Evolutionary conservation across 2,797 vertebrate genomes (phyloP), one percentile per base, ranked within the genome.

Genomic region (Adrianichthys oophorus): DNA sequence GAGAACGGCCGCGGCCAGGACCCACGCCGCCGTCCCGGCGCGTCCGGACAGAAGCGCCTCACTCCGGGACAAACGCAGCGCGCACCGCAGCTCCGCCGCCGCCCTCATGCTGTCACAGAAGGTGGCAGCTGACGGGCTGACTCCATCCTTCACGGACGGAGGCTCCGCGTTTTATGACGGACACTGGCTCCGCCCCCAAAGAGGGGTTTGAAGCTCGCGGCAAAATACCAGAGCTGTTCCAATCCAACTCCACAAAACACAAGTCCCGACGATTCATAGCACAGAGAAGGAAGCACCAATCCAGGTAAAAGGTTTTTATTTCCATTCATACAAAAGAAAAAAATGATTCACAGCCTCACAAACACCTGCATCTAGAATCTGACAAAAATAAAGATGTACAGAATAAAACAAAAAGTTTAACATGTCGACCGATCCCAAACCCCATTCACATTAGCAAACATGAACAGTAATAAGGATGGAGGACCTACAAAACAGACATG

Each of bases 241-340:
- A 32, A 32, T 12, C 32, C 10, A 32, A 32, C 32, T 12, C 10
- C 10, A 32, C 32, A 12, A 26, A 32, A 13, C 32, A 32, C 32
- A 32, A 32, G 29, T 32, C 29, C 29, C 7, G 1, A 32, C 32
- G 32, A 2, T 32, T 32, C 32, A 32, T 3, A 12, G 10, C 10
- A 8, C 10, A 1, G 56, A 53, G 68, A 49, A 59, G 29, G 54
- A 37, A 60, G 13, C 3, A 4, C 13, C 4, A 73, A 56, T 44
- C 64, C 72, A 89, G 87, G 87, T 92, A 91, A 92, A 92, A 93
- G 85, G 86, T 79, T 32, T 32, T 87, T 89, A 82, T 90, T 85
- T 89, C 83, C 55, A 70, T 77, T 89, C 82, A 89, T 97, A 98
- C 94, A 98, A 98, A 58, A 98, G 32, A 32, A 32, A 97, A 97